Evolutionary conservation across 2,797 vertebrate genomes (phyloP), one percentile per base, ranked within the genome.

Genomic region (Anguilla obscura): DNA sequence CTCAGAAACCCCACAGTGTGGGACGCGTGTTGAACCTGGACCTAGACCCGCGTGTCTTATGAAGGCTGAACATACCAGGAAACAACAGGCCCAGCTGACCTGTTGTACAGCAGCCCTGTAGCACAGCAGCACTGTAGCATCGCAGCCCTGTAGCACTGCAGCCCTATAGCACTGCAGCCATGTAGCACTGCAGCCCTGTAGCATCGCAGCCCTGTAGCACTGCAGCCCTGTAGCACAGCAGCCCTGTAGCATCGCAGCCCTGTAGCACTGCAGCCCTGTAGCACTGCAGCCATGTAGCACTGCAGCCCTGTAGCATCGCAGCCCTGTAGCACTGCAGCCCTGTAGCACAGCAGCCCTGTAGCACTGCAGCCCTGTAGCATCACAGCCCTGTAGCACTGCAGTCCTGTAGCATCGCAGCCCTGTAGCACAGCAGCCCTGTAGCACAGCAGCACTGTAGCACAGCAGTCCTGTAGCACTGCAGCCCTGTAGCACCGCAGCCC

Each of bases 31-130:
- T 92, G 89, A 91, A 87, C 63, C 85, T 79, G 86, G 80, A 88
- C 86, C 79, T 50, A 40, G 48, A 84, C 30, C 74, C 33, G 54
- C 1, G 84, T 74, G 87, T 90, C 88, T 80, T 69, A 89, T 90
- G 85, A 89, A 84, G 85, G 84, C 74, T 89, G 50, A 48, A 71
- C 40, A 58, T 91, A 90, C 89, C 88, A 89, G 88, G 82, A 88
- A 52, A 74, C 89, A 83, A 87, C 21, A 33, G 58, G 60, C 48
- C 88, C 85, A 79, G 90, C 91, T 89, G 90, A 85, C 5, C 40
- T 40, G 40, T 40, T 40, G 40, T 40, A 40, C 40, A 40, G 40
- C 40, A 45, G 40, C 40, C 40, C 40, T 45, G 33, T n/a, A 48
- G 50, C 85, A 60, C 33, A 27, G 87, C 60, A 14, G 36, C 30